Percentiles rank a stretch among this genome's conserved stretches.
phyloP scores from a whole-genome alignment of 1,140 invertebrate genomes.

The Limonius californicus region DNA sequence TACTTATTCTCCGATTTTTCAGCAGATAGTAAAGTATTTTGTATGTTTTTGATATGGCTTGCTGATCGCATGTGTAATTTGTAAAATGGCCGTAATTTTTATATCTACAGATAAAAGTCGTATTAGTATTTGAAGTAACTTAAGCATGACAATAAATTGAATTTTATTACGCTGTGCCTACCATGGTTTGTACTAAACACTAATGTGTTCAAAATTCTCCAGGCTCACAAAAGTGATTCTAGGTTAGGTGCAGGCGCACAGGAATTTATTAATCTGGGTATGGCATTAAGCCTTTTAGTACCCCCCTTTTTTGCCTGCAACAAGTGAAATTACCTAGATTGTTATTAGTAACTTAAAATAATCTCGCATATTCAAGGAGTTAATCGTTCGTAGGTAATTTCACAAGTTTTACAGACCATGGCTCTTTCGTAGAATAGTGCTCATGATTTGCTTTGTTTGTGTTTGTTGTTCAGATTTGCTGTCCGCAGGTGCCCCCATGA shows the following conservation, averaged over 20 bases:
- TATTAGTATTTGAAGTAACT: constrained; percentile 6
- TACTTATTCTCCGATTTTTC: neutral
- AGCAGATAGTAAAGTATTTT: constrained; percentile 16
- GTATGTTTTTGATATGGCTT: constrained; percentile 17
- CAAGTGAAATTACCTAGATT: constrained; percentile 1
- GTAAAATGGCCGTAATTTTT: constrained; percentile 19
- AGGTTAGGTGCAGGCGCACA: neutral
- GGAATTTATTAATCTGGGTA: neutral
- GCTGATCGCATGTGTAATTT: constrained; percentile 24
- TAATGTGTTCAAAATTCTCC: neutral
- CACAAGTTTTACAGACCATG: constrained; percentile 15
- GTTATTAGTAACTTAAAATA: no score
- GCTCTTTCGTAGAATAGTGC: constrained; percentile 43
- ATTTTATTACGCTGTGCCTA: constrained; percentile 3
- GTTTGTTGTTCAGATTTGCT: constrained; percentile 70
- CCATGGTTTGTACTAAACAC: constrained; percentile 3
- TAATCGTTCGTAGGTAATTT: neutral
- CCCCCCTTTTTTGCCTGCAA: neutral
- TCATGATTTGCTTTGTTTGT: constrained; percentile 54
- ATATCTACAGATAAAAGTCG: neutral
- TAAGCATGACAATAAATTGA: constrained; percentile 6
- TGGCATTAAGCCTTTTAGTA: neutral
- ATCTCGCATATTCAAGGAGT: no score
- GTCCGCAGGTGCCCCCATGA: constrained; percentile 66
- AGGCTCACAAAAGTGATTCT: neutral